Base-by-base conservation (phyloP, 2,797 vertebrate species). In the Pempheris klunzingeri region DNA sequence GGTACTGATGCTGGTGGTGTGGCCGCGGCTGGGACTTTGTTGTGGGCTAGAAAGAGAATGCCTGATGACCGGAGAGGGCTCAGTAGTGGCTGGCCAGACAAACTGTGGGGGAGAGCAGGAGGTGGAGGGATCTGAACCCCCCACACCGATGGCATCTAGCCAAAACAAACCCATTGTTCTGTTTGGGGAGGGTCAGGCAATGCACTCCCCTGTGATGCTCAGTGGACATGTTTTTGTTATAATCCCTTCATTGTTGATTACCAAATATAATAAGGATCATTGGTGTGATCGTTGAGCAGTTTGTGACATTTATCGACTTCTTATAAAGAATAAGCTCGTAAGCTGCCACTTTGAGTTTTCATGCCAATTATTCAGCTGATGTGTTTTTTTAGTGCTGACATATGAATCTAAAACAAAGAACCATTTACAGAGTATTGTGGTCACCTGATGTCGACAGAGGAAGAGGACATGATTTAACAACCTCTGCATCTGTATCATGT, bases 11-110 rank as follows among this genome's bases (percentile, higher is more conserved):
- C 77, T 87, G 90, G 76, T 64, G 41, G 60, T 57, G 82, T 3
- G 70, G 77, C 63, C 1, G 22, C 5, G 68, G 59, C 78, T 64
- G 75, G 65, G 74, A 72, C 92, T 93, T 94, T 94, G 90, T 92
- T 83, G 90, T 78, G 41, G 36, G 73, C 57, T 88, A 88, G 82
- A 94, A 93, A 93, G 92, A 86, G 92, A 94, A 92, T 94, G 85
- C 44, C 36, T 93, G 90, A 94, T 93, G 91, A 88, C 81, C 28
- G 22, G 78, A 75, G 78, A 82, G 83, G 67, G 69, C 72, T 81
- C 74, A 30, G 46, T 24, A 26, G 80, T 10, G 70, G 67, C 77
- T 80, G 80, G 77, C 81, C 76, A 73, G 69, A 68, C 61, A 63
- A 76, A 77, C 75, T 52, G 4, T 14, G 49, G 64, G 32, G 50